These are phyloP conservation scores for Hirundichthys speculiger DNA, from an alignment of 2,113 vertebrate genomes.

Conservation along the genomic window DNA sequence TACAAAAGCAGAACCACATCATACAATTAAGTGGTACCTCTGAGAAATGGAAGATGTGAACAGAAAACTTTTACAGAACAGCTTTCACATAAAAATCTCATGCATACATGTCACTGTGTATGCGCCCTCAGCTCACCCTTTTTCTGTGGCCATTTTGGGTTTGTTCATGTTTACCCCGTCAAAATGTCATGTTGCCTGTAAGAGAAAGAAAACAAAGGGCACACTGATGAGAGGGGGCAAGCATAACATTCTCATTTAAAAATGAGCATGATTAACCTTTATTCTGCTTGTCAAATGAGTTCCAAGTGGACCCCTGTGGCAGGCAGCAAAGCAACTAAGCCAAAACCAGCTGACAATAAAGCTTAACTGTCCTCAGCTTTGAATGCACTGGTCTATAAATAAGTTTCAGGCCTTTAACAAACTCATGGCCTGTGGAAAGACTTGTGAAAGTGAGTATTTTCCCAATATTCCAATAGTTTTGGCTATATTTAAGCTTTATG, in stretches of 20 bases:
- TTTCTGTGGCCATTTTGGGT: conserved; percentile 90
- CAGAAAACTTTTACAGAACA: no score
- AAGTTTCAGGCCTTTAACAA: background rate
- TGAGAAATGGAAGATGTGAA: no score
- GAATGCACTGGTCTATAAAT: conserved; percentile 7
- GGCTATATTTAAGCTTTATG: background rate
- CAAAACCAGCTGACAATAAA: conserved; percentile 23
- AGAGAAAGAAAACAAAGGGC: conserved; percentile 35
- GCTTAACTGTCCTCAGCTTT: conserved; percentile 22
- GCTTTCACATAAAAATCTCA: conserved; percentile 3
- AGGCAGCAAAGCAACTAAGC: conserved; percentile 2
- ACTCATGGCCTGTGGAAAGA: background rate
- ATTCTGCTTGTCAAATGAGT: background rate
- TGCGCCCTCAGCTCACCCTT: conserved; percentile 84
- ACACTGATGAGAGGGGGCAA: conserved; percentile 2
- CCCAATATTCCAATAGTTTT: background rate
- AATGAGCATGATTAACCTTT: conserved; percentile 24
- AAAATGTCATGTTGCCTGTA: conserved; percentile 83
- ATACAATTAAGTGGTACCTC: background rate
- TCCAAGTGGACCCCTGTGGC: background rate
- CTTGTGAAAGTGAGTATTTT: background rate
- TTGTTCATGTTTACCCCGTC: conserved; percentile 90
- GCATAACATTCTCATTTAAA: conserved; percentile 8
- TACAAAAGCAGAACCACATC: background rate
- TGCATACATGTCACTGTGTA: conserved; percentile 3